Conservation (phyloP, 2,113 vertebrate genomes). For the Scopus umbretta region DNA sequence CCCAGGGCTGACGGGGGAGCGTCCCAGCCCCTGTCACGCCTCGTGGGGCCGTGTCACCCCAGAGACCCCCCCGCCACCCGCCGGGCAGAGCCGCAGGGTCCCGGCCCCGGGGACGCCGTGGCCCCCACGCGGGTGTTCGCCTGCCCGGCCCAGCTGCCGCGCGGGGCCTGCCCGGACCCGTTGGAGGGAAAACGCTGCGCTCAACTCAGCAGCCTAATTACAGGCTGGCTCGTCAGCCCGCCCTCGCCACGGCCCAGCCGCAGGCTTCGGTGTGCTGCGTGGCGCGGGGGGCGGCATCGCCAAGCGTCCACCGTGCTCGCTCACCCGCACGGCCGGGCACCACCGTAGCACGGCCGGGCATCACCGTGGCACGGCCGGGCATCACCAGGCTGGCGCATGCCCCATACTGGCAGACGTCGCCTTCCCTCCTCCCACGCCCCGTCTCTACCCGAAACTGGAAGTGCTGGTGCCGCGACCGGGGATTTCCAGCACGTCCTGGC, state of each 20-base stretch:
- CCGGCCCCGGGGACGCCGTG: fast-evolving
- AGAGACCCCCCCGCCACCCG: neutral
- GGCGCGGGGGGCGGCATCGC: neutral
- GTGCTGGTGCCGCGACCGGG: neutral
- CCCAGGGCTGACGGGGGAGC: fast-evolving
- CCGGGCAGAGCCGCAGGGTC: neutral
- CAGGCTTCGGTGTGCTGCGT: neutral
- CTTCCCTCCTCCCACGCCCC: neutral
- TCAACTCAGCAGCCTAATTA: constrained; percentile 24
- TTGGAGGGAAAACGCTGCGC: neutral
- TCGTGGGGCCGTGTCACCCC: neutral
- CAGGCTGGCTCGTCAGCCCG: neutral
- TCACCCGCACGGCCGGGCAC: fast-evolving
- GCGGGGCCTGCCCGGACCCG: neutral
- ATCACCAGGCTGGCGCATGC: neutral
- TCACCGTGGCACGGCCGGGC: fast-evolving
- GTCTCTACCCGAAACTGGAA: neutral
- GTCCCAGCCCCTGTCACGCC: fast-evolving
- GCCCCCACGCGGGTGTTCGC: neutral
- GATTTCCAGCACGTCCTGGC: neutral
- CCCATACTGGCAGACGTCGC: neutral
- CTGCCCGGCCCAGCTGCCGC: neutral
- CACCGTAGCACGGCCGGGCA: too few relatives aligned
- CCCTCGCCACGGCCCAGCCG: fast-evolving
- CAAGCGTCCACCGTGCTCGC: fast-evolving